phyloP scores from a whole-genome alignment of 1,140 invertebrate species.

The Drosophila navojoa region DNA sequence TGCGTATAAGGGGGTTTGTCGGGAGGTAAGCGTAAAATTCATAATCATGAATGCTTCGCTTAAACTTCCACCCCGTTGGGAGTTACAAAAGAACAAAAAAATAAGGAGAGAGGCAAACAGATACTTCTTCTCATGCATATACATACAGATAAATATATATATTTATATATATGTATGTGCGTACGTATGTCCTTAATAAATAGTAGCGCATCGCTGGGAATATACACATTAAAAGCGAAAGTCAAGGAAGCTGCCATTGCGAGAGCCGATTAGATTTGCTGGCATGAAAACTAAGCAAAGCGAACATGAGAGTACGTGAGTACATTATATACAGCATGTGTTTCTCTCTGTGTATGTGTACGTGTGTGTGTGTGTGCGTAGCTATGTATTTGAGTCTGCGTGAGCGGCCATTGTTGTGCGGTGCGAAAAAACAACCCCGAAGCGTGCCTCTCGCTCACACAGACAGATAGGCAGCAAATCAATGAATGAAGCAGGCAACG shows the following conservation, averaged over 20 bases:
- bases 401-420: constrained; percentile 75
- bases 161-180: constrained; percentile 1
- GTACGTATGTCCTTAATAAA: constrained; percentile 10
- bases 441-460: constrained; percentile 66
- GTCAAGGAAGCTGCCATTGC: constrained; percentile 64
- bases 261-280: constrained; percentile 55
- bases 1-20: constrained; percentile 70
- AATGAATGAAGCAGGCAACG: constrained; percentile 71
- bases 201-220: constrained; percentile 42
- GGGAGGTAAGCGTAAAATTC: constrained; percentile 83
- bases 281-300: constrained; percentile 47
- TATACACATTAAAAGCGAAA: constrained; percentile 67
- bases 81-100: constrained; percentile 4
- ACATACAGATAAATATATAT: background rate
- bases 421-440: constrained; percentile 64
- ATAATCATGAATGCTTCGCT: constrained; percentile 78
- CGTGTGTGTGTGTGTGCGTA: constrained; percentile 21
- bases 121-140: constrained; percentile 3
- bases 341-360: background rate
- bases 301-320: constrained; percentile 18
- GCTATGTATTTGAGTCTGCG: constrained; percentile 52
- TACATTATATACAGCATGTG: constrained; percentile 60
- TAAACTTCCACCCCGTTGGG: constrained; percentile 68
- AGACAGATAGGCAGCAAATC: constrained; percentile 73
- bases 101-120: constrained; percentile 28